Evolutionary conservation across 1,140 invertebrate species (phyloP), one percentile per base, ranked within the genome.

Genomic region (Archegozetes longisetosus): DNA sequence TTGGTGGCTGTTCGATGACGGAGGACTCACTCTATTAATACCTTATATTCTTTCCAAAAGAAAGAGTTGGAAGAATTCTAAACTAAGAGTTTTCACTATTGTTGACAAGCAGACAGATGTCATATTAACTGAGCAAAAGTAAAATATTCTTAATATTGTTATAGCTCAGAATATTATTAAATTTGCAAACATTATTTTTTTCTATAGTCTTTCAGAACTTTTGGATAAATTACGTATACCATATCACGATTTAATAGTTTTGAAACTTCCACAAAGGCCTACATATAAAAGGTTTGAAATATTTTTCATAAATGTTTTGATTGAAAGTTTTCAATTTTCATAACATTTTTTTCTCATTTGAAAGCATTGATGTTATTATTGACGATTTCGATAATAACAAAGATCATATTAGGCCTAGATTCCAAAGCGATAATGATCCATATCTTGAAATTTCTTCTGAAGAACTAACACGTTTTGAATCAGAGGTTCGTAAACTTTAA

Each of bases 31-130:
- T 0, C 83, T 96, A 66, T 76, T 96, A 22, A 70, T 96, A 59
- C 90, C 92, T 0, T 93, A 95, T 70, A 88, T 98, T 51, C 82
- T 97, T 55, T 87, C 84, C 50, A 92, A 85, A 12, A 78, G 89
- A 62, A 78, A 81, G 26, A 84, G 84, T 68, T 95, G 88, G 88
- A 78, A 82, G 50, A 80, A 80, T 61, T 89, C 88, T 68, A 89
- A 86, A 72, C 73, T 98, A 52, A 78, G 93, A 58, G 88, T 98
- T 0, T 97, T 96, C 64, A 72, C 89, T 29, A 73, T 94, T 58
- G 84, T 85, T 32, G 89, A 87, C 70, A 82, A 86, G 65, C 83
- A 82, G 27, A 71, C 73, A 62, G 75, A 77, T 58, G 64, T 77
- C 32, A 73, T 76, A 64, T 66, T 72, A 28, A 75, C 77, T 64